phyloP scores from a whole-genome alignment of 2,113 vertebrate genomes.

The Pristiophorus japonicus region DNA sequence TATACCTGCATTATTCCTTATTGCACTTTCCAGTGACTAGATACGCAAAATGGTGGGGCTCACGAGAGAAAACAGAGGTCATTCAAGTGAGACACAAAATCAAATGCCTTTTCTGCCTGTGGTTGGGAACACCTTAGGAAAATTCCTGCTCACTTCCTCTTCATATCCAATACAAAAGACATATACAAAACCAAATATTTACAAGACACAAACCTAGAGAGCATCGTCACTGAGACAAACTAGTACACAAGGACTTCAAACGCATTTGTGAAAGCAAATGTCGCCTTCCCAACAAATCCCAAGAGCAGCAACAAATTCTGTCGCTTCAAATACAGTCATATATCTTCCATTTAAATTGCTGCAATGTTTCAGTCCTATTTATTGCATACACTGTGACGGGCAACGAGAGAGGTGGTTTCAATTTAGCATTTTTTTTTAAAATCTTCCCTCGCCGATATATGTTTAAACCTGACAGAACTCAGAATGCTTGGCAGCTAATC shows the following conservation, averaged over 20 bases:
- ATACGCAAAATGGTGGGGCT: not conserved
- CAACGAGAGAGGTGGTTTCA: not conserved
- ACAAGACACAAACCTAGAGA: not conserved
- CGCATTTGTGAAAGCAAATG: not conserved
- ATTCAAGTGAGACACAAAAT: not conserved
- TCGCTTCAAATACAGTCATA: not conserved
- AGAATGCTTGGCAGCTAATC: not conserved
- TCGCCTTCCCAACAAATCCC: not conserved
- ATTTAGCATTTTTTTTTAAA: not conserved
- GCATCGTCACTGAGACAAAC: not conserved
- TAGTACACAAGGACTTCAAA: not conserved
- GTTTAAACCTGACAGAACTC: constrained; percentile 7
- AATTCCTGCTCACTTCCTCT: not conserved
- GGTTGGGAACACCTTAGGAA: not conserved
- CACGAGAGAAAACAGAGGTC: not conserved
- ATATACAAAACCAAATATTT: too few species aligned
- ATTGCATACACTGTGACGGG: not conserved
- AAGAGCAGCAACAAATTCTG: not conserved
- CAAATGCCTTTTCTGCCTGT: not conserved
- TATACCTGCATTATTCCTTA: not conserved
- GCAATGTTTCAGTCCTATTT: constrained; percentile 5
- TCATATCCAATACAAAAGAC: not conserved
- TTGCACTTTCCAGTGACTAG: not conserved
- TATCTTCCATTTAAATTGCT: not conserved
- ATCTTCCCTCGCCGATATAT: not conserved